Percentiles rank a stretch among this genome's conserved stretches.
phyloP scores from a whole-genome alignment of 2,888 invertebrate genomes.

The Bombylius major region DNA sequence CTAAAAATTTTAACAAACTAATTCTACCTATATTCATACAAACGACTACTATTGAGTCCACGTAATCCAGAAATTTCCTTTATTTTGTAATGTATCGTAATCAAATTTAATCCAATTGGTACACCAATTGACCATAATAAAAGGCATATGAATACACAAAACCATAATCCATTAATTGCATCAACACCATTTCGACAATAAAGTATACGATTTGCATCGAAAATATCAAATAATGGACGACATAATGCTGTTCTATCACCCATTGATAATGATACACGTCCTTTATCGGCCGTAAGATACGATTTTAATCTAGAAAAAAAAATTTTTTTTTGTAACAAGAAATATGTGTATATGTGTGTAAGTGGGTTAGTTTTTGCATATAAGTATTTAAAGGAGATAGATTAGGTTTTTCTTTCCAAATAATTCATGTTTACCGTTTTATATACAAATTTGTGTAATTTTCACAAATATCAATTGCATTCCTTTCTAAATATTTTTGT shows the following conservation, averaged over 20 bases:
- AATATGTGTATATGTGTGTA: too few species aligned
- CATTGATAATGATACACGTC: slow-evolving; percentile 49
- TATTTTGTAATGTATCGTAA: slow-evolving; percentile 28
- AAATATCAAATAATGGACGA: slow-evolving; percentile 57
- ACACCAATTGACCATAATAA: slow-evolving; percentile 46
- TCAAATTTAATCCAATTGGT: slow-evolving; percentile 49
- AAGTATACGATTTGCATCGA: slow-evolving; percentile 47
- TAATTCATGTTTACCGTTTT: slow-evolving; percentile 23
- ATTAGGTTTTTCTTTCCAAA: background rate
- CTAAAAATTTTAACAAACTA: too few species aligned
- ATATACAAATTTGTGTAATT: slow-evolving; percentile 42
- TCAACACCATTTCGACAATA: slow-evolving; percentile 33
- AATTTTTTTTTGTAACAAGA: background rate
- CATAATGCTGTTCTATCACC: slow-evolving; percentile 55
- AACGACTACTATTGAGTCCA: slow-evolving; percentile 14
- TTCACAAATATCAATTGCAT: slow-evolving; percentile 55
- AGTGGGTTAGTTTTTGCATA: background rate
- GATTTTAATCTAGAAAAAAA: slow-evolving; percentile 40
- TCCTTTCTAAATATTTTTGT: slow-evolving; percentile 61
- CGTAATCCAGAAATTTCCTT: slow-evolving; percentile 16
- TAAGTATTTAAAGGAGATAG: background rate
- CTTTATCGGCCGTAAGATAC: slow-evolving; percentile 55
- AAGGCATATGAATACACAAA: slow-evolving; percentile 46
- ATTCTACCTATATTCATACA: slow-evolving; percentile 16
- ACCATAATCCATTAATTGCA: slow-evolving; percentile 53